These are phyloP conservation scores for Vireo griseus DNA, from an alignment of 2,797 vertebrate species.

Conservation along the genomic window DNA sequence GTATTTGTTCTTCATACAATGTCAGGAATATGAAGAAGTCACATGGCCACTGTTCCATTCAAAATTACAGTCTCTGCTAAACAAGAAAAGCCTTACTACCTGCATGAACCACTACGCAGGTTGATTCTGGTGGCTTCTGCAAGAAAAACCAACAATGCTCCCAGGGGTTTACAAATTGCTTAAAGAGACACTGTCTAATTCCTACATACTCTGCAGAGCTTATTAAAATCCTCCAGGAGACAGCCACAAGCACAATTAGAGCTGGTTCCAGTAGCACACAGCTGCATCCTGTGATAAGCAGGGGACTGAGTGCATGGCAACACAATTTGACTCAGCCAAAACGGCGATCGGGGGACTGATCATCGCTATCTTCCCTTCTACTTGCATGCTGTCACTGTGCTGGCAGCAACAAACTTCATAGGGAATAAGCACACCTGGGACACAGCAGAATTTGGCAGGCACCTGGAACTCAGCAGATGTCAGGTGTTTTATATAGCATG, in stretches of 20 bases:
- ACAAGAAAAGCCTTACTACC: not conserved
- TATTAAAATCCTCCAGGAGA: constrained; percentile 45
- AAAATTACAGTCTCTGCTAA: constrained; percentile 1
- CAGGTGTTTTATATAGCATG: constrained; percentile 12
- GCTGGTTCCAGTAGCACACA: constrained; percentile 34
- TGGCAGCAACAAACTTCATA: constrained; percentile 26
- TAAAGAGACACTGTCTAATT: constrained; percentile 38
- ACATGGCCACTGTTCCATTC: not conserved
- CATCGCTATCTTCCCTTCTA: not conserved
- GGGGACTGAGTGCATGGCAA: not conserved
- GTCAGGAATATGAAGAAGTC: not conserved
- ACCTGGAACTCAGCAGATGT: constrained; percentile 45
- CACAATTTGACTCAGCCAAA: constrained; percentile 21
- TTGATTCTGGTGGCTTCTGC: not conserved
- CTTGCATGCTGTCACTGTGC: not conserved
- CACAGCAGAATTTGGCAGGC: constrained; percentile 30
- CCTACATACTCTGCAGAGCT: constrained; percentile 3
- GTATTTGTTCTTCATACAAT: not conserved
- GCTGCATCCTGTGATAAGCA: constrained; percentile 41
- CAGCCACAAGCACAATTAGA: constrained; percentile 20
- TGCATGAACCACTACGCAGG: accelerated
- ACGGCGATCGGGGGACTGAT: not conserved
- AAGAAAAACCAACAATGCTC: constrained; percentile 7
- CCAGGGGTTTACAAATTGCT: constrained; percentile 8
- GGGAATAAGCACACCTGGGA: constrained; percentile 43